These are phyloP conservation scores for Apantesis nais DNA, from an alignment of 2,888 invertebrate genomes.

Conservation along the genomic window DNA sequence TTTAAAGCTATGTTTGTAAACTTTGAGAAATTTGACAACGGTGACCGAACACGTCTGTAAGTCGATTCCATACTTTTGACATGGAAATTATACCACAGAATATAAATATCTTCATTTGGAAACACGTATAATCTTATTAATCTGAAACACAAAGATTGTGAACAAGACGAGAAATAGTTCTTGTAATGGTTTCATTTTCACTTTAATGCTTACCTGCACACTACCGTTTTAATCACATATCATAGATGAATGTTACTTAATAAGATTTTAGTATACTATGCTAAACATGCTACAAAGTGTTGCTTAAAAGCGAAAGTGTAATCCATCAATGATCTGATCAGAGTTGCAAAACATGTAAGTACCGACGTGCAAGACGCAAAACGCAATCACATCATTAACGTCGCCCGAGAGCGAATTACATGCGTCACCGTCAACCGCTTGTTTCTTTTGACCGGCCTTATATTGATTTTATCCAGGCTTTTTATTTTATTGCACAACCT, in stretches of 20 bases:
- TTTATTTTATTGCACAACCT: conserved; percentile 44
- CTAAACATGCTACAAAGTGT: neutral
- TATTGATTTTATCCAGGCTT: conserved; percentile 44
- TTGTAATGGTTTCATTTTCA: conserved; percentile 28
- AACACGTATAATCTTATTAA: conserved; percentile 27
- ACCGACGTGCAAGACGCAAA: conserved; percentile 48
- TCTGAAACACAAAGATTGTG: conserved; percentile 22
- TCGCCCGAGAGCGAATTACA: conserved; percentile 42
- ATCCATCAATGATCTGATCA: conserved; percentile 48
- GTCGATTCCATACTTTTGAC: conserved; percentile 22
- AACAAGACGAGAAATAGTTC: conserved; percentile 25
- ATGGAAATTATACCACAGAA: conserved; percentile 23
- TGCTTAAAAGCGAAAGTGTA: conserved; percentile 52
- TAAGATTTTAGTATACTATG: neutral
- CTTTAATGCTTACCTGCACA: conserved; percentile 11
- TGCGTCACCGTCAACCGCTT: conserved; percentile 40
- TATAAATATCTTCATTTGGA: conserved; percentile 14
- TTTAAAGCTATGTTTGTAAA: conserved; percentile 53
- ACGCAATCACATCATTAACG: conserved; percentile 59
- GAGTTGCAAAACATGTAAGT: conserved; percentile 50
- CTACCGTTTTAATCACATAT: conserved; percentile 7
- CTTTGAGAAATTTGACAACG: conserved; percentile 39
- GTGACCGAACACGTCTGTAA: conserved; percentile 22
- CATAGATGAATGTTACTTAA: neutral
- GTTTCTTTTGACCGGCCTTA: conserved; percentile 36